These are phyloP conservation scores for Aphelocoma coerulescens DNA, from an alignment of 2,113 vertebrate species.

Conservation along the genomic window DNA sequence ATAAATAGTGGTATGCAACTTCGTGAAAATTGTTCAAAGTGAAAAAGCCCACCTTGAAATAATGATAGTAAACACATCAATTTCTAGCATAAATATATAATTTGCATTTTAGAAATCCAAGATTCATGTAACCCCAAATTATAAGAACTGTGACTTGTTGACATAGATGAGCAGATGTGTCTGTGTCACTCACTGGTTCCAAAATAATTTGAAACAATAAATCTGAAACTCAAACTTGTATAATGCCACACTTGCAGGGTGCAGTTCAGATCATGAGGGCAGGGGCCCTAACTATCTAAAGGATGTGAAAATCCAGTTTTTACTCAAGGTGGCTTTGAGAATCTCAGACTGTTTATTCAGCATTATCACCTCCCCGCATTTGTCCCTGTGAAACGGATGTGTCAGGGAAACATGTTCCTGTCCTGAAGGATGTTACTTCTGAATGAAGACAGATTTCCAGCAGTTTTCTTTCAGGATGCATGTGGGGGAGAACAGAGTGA, in stretches of 20 bases:
- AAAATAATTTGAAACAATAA: constrained; percentile 19
- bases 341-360: background rate
- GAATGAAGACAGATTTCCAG: background rate
- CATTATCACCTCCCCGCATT: background rate
- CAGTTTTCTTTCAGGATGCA: background rate
- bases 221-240: background rate
- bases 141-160: background rate
- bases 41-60: background rate
- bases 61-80: background rate
- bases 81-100: background rate
- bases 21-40: background rate
- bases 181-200: background rate
- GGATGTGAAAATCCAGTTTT: constrained; percentile 1
- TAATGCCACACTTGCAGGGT: background rate
- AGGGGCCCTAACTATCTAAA: background rate
- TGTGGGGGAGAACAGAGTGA: background rate
- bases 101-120: background rate
- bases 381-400: background rate
- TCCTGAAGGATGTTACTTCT: background rate
- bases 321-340: background rate
- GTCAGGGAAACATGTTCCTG: background rate
- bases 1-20: background rate
- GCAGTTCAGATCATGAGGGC: background rate
- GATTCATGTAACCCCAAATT: background rate
- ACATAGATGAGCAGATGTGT: background rate